Evolutionary conservation across 2,888 invertebrate species (phyloP).

Genomic region (Amphiduros pacificus): DNA sequence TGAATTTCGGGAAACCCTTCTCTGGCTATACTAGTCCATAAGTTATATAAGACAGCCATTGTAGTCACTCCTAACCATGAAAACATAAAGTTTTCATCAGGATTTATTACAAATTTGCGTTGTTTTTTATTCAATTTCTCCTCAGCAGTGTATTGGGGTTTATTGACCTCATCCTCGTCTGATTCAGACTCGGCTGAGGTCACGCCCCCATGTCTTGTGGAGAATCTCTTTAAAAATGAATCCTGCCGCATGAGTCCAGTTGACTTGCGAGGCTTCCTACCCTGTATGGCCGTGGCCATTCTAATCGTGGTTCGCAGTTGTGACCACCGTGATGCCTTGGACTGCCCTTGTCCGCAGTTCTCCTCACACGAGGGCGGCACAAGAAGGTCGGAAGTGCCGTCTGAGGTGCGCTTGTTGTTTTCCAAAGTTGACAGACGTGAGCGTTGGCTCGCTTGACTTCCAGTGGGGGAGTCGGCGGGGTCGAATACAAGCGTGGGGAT

Average conservation of each 20-base stretch:
- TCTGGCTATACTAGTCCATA: constrained; percentile 92
- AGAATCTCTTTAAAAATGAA: constrained; percentile 85
- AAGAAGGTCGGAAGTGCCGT: no score
- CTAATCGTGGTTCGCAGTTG: constrained; percentile 81
- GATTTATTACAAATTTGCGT: constrained; percentile 74
- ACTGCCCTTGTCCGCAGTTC: no score
- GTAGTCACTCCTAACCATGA: constrained; percentile 92
- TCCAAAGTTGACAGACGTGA: no score
- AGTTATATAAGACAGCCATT: constrained; percentile 86
- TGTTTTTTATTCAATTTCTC: neutral
- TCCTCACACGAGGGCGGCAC: no score
- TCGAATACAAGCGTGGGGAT: no score
- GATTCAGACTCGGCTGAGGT: constrained; percentile 75
- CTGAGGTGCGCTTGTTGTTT: no score
- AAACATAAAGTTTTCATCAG: constrained; percentile 94
- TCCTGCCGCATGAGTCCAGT: constrained; percentile 47
- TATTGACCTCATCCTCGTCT: constrained; percentile 21
- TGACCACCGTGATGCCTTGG: constrained; percentile 70
- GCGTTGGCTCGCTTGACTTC: no score
- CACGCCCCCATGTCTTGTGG: constrained; percentile 77
- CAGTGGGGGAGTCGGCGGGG: no score
- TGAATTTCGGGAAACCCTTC: constrained; percentile 92
- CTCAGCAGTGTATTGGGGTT: neutral
- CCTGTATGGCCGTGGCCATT: constrained; percentile 31
- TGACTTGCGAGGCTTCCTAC: constrained; percentile 29